phyloP scores from a whole-genome alignment of 2,797 vertebrate species.

The Chrysocyon brachyurus region DNA sequence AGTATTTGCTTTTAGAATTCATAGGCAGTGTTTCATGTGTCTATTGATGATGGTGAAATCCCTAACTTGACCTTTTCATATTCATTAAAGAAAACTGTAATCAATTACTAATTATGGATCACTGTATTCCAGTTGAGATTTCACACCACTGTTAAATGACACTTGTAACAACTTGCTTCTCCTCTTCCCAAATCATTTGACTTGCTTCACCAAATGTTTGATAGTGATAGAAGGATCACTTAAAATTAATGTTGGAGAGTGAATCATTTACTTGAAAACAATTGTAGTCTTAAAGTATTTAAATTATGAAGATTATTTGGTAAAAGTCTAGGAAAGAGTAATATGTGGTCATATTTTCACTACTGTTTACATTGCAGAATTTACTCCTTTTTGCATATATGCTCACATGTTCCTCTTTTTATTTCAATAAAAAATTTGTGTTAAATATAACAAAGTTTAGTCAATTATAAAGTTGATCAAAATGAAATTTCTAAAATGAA shows the following conservation, averaged over 20 bases:
- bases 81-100: conserved; percentile 1
- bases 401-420: background rate
- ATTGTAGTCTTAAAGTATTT: background rate
- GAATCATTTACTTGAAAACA: conserved; percentile 5
- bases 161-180: background rate
- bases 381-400: conserved; percentile 20
- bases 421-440: background rate
- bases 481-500: conserved; percentile 61
- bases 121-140: background rate
- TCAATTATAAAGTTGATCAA: conserved; percentile 23
- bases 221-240: background rate
- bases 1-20: conserved; percentile 37
- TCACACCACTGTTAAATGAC: background rate
- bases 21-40: background rate
- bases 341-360: conserved; percentile 1
- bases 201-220: background rate
- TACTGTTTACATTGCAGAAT: background rate
- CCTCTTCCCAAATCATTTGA: background rate
- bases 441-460: conserved; percentile 17
- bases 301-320: background rate
- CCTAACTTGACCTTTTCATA: conserved; percentile 20
- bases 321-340: background rate
- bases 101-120: conserved; percentile 21
- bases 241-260: background rate
- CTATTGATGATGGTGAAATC: background rate